Base-by-base conservation (phyloP, 2,888 invertebrate genomes). In the Itoplectis maculator region DNA sequence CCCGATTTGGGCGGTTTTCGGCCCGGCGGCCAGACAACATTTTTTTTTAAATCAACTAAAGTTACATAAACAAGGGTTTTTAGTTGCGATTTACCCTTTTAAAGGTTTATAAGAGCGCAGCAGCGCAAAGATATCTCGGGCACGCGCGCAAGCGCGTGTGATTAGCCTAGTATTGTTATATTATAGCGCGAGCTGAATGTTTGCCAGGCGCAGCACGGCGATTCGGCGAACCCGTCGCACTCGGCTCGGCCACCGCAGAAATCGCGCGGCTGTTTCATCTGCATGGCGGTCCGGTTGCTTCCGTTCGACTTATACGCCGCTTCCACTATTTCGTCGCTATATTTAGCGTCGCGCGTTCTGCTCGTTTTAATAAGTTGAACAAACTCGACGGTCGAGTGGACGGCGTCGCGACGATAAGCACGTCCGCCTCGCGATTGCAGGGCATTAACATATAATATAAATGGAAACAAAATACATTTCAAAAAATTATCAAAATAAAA, bases 291-390 rank as follows among this genome's bases (percentile, higher is more conserved):
- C 20, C 11, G 13, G 23, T 42, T n/a, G 42, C 18, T 45, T 29
- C 23, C 29, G 72, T 72, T 56, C 15, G 13, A 35, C 72, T 40
- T n/a, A 35, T 29, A 5, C 47, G 40, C 45, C 51, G 40, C 42
- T 40, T 66, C 29, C 20, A 59, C 70, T 18, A 42, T 81, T 76
- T 49, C 47, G 42, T 37, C 42, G 23, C 59, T 81, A 81, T 76
- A 81, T 81, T 81, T 81, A 81, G 81, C 59, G 23, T 59, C 72
- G 66, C 47, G 20, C 35, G 76, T 45, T n/a, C 5, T 66, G 72
- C 54, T 70, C 68, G 65, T 76, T 81, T 66, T 72, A 59, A 76
- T 81, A 42, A 76, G 81, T 81, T 72, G 76, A 81, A 81, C 51
- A 81, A 72, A 72, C 72, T 29, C 59, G 11, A 11, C 59, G 11